phyloP scores from a whole-genome alignment of 2,797 vertebrate species.

The Typhlichthys subterraneus region DNA sequence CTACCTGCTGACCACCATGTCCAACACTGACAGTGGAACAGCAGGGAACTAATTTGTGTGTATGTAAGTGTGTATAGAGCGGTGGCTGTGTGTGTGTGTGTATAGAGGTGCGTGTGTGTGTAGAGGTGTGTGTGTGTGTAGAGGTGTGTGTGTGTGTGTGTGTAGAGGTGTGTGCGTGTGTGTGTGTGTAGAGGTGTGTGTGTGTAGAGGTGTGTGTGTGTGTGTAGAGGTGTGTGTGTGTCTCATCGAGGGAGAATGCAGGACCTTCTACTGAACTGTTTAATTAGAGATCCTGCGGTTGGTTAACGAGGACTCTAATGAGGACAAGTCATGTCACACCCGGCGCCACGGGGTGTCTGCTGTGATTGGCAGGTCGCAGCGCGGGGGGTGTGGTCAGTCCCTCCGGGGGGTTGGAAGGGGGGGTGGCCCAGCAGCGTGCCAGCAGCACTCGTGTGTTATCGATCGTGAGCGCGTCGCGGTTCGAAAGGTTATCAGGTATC shows the following conservation, averaged over 20 bases:
- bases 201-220: no score
- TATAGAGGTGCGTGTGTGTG: no score
- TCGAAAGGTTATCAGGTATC: slow-evolving; percentile 59
- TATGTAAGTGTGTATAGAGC: no score
- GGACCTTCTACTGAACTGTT: slow-evolving; percentile 30
- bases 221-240: no score
- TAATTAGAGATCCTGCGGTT: slow-evolving; percentile 55
- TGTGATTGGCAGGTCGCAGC: background rate
- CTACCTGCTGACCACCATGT: background rate
- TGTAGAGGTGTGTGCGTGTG: no score
- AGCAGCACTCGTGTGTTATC: background rate
- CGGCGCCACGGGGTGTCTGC: background rate
- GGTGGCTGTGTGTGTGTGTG: no score
- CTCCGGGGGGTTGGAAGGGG: background rate
- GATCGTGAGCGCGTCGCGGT: background rate
- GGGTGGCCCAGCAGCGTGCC: background rate
- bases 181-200: no score
- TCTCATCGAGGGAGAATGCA: background rate
- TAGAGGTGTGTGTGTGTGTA: no score
- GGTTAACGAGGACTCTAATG: slow-evolving; percentile 55
- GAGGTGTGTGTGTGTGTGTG: no score
- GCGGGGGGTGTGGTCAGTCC: background rate
- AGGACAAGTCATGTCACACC: background rate
- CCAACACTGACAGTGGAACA: background rate
- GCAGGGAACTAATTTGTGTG: no score